phyloP scores from a whole-genome alignment of 2,113 vertebrate species.

The Emydura subglobosa region DNA sequence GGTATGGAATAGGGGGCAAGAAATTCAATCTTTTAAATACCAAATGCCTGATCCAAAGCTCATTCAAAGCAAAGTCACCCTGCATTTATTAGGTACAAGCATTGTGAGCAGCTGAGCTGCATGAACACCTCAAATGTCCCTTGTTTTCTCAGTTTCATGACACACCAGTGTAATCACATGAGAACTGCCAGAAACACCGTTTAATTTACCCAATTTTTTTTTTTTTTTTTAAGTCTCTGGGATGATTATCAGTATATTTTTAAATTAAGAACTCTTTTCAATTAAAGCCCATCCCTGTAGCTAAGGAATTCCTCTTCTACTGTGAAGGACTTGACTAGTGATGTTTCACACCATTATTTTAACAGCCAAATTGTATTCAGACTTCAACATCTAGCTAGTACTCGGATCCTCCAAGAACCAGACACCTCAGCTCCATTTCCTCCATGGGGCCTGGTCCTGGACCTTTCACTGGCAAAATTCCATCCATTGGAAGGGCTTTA shows the following conservation, averaged over 20 bases:
- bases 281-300: no score
- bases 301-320: neutral
- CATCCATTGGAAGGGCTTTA: neutral
- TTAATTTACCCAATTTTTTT: conserved; percentile 62
- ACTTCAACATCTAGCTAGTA: no score
- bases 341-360: no score
- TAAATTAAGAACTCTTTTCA: no score
- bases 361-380: no score
- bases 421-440: neutral
- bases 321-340: conserved; percentile 25
- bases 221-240: no score
- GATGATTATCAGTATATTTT: no score
- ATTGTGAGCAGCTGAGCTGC: conserved; percentile 28
- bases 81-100: neutral
- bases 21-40: conserved; percentile 4
- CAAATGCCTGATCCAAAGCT: conserved; percentile 15
- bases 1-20: neutral
- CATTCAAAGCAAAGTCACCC: neutral
- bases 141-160: conserved; percentile 50
- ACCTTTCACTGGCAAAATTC: neutral
- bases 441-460: neutral
- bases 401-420: neutral
- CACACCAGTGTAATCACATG: conserved; percentile 61
- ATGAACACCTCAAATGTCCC: conserved; percentile 28
- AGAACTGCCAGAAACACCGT: conserved; percentile 24